Base-by-base conservation (phyloP, 1,140 invertebrate genomes). In the Psix sp. region DNA sequence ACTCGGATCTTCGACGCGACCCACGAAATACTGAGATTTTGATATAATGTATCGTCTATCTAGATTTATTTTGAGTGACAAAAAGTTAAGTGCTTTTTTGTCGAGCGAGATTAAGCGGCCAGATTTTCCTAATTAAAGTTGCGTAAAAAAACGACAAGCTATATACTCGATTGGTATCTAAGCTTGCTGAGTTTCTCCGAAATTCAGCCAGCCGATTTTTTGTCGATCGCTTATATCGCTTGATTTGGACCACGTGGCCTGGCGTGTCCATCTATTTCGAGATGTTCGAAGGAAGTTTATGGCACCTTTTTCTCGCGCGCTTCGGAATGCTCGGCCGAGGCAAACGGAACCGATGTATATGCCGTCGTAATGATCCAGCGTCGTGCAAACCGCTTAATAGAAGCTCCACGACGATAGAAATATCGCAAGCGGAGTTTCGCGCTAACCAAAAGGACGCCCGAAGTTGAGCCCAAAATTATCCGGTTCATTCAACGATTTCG, bases 191-290 rank as follows among this genome's bases (percentile, higher is more conserved):
- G 14, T 11, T 65, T 54, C 36, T 35, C 15, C 33, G 48, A 60
- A 60, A 9, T 26, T 10, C 20, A 1, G n/a, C 21, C n/a, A n/a
- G n/a, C n/a, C n/a, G n/a, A n/a, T n/a, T n/a, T 51, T 36, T 36
- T 1, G 20, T 5, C 24, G 21, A n/a, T n/a, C n/a, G n/a, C n/a
- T n/a, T n/a, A n/a, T n/a, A n/a, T n/a, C n/a, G n/a, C n/a, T 52
- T 52, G 60, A 80, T 82, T 80, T 62, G 52, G 59, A 77, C 67
- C 79, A 79, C 75, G 65, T 56, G 63, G 57, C 67, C 54, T 43
- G 45, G 35, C 35, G 15, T 66, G 66, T 59, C 52, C 63, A 70
- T 66, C 67, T 76, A 78, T 80, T 78, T 80, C 67, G 49, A 78
- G 75, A 67, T 49, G 29, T 49, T 59, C 68, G 52, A 68, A 71